Evolutionary conservation across 2,797 vertebrate species (phyloP).

Genomic region (Lutjanus campechanus): DNA sequence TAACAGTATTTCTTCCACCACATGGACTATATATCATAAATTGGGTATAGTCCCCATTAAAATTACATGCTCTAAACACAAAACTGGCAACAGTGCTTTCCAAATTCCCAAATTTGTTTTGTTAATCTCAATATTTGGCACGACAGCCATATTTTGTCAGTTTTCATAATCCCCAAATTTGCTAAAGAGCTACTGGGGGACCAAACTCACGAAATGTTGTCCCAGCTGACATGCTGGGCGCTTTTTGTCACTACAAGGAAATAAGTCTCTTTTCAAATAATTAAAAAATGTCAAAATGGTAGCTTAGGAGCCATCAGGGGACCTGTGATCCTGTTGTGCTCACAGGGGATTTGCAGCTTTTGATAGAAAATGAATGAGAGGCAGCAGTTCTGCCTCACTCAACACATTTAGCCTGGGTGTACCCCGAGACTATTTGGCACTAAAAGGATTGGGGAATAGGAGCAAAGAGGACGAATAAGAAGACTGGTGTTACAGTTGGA

Average conservation of each 20-base stretch:
- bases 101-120: background rate
- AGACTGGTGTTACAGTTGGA: background rate
- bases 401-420: background rate
- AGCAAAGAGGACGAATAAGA: background rate
- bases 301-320: background rate
- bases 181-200: background rate
- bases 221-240: background rate
- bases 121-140: background rate
- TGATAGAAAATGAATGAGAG: conserved; percentile 7
- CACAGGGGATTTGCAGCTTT: background rate
- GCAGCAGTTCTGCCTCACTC: background rate
- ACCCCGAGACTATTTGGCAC: background rate
- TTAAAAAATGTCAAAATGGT: background rate
- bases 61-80: background rate
- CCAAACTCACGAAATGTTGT: background rate
- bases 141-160: background rate
- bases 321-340: background rate
- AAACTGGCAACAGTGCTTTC: background rate
- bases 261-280: background rate
- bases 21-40: background rate
- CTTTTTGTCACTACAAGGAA: background rate
- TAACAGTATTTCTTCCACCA: too few relatives aligned
- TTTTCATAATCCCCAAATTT: conserved; percentile 2
- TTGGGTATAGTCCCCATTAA: background rate
- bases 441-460: background rate